Conservation (phyloP, 2,113 vertebrate genomes). For the Gila orcuttii region DNA sequence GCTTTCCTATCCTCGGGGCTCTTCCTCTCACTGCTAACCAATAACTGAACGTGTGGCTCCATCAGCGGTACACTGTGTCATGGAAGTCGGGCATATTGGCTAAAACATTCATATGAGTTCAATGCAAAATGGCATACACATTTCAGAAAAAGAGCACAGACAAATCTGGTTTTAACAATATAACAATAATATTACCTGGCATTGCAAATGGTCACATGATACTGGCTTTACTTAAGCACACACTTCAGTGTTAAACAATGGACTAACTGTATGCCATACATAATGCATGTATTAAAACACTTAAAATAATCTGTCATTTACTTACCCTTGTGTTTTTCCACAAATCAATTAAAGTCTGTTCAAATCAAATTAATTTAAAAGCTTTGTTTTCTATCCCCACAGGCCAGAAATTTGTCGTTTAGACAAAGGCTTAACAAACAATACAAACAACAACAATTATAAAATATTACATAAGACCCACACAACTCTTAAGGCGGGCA, state of each 20-base stretch:
- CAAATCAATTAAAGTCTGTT: no score
- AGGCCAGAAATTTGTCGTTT: no score
- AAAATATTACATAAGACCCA: no score
- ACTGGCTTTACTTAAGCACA: background rate
- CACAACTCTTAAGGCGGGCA: no score
- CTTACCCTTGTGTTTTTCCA: no score
- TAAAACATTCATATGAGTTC: background rate
- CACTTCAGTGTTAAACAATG: background rate
- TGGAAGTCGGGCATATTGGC: conserved; percentile 3
- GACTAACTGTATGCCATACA: background rate
- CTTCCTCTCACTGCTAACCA: background rate
- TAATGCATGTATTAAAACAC: no score
- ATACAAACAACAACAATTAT: no score
- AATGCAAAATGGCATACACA: background rate
- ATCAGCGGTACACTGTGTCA: conserved; percentile 17
- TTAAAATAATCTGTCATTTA: no score
- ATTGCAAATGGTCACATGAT: background rate
- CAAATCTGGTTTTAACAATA: background rate
- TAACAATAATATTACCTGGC: background rate
- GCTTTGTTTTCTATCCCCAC: no score
- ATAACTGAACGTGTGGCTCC: conserved; percentile 25
- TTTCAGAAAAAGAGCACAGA: background rate
- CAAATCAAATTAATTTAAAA: no score
- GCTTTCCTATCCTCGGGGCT: background rate
- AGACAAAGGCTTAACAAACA: no score